Conservation (phyloP, 2,797 vertebrate species). For the Pangasius mekongensis region DNA sequence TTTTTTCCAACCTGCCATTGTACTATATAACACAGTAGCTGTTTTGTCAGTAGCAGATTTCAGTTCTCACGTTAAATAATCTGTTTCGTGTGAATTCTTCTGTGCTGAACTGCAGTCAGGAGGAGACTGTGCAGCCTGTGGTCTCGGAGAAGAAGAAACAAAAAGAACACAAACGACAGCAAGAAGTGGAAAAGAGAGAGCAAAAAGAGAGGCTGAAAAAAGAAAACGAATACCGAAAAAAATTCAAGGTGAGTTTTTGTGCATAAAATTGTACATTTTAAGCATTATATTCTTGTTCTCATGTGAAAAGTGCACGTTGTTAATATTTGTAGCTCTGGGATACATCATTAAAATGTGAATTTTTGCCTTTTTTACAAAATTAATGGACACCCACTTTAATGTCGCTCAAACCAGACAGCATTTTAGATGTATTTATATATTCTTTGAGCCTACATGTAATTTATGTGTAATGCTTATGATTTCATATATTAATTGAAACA, state of each 20-base stretch:
- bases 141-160: conserved; percentile 45
- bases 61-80: conserved; percentile 12
- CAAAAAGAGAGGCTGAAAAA: conserved; percentile 67
- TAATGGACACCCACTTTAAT: neutral
- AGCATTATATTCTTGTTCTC: neutral
- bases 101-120: conserved; percentile 50
- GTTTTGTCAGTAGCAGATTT: conserved; percentile 3
- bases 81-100: neutral
- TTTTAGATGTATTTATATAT: neutral
- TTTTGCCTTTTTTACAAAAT: neutral
- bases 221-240: conserved; percentile 71
- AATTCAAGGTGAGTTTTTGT: conserved; percentile 73
- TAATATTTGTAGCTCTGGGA: neutral
- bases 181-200: conserved; percentile 66
- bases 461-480: neutral
- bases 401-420: neutral
- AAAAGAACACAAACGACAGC: conserved; percentile 63
- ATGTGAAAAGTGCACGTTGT: neutral
- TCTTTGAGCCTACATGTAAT: neutral
- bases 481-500: neutral
- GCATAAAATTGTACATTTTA: neutral
- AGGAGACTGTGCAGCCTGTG: conserved; percentile 18
- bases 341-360: neutral
- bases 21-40: neutral
- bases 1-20: neutral